phyloP scores from a whole-genome alignment of 37 sponge, comb jelly and placozoan species.

The Beroe forskalii region DNA sequence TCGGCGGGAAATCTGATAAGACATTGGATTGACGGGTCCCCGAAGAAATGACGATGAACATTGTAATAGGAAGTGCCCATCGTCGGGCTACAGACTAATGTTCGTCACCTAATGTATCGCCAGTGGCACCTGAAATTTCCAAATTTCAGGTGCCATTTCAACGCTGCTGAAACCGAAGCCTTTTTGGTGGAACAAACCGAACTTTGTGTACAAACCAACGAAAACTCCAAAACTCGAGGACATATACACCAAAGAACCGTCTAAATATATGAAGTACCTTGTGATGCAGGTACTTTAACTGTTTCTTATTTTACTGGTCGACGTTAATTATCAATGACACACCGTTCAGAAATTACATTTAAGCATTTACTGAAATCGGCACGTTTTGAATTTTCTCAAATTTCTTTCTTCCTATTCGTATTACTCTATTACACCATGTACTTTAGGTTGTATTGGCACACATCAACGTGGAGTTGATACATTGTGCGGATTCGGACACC shows the following conservation, averaged over 20 bases:
- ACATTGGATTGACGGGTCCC: no score
- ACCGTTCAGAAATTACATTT: not conserved
- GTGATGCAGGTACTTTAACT: not conserved
- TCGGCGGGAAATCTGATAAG: no score
- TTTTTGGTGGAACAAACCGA: constrained; percentile 1
- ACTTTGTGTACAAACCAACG: constrained; percentile 2
- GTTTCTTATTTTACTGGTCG: not conserved
- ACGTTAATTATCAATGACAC: not conserved
- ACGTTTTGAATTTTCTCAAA: no score
- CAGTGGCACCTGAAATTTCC: no score
- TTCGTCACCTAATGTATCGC: no score
- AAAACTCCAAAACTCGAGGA: not conserved
- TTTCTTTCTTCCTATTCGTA: not conserved
- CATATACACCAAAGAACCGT: constrained; percentile 4
- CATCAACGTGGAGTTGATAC: not conserved
- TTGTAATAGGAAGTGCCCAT: no score
- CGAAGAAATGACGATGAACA: no score
- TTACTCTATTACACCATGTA: not conserved
- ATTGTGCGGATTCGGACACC: not conserved
- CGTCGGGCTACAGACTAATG: no score
- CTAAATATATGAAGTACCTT: not conserved
- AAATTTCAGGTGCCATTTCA: constrained; percentile 21
- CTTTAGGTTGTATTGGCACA: not conserved
- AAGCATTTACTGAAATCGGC: not conserved
- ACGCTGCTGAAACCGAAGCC: constrained; percentile 17